Evolutionary conservation across 1,140 invertebrate species (phyloP).

Genomic region (Penaeus chinensis): DNA sequence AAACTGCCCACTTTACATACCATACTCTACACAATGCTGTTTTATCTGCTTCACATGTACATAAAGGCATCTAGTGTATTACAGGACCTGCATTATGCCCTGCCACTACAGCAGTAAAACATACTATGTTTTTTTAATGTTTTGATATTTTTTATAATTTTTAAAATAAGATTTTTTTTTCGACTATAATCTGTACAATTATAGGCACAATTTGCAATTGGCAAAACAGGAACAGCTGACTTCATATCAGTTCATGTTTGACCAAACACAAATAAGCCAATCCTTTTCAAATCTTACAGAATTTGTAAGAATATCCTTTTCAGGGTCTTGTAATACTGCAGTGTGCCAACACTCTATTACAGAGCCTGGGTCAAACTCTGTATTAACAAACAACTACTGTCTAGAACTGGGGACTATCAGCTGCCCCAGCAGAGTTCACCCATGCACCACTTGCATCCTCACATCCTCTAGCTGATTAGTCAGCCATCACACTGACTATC

Average conservation of each 20-base stretch:
- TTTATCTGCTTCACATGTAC: slow-evolving; percentile 46
- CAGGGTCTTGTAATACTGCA: slow-evolving; percentile 52
- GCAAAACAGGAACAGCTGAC: slow-evolving; percentile 29
- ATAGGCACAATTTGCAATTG: slow-evolving; percentile 39
- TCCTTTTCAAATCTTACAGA: slow-evolving; percentile 27
- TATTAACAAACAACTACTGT: slow-evolving; percentile 20
- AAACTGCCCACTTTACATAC: slow-evolving; percentile 33
- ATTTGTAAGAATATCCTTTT: slow-evolving; percentile 29
- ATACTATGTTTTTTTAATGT: slow-evolving; percentile 41
- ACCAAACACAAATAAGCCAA: slow-evolving; percentile 35
- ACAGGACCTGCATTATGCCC: slow-evolving; percentile 44
- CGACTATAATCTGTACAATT: slow-evolving; percentile 45
- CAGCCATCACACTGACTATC: slow-evolving; percentile 38
- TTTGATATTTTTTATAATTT: slow-evolving; percentile 32
- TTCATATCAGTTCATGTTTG: slow-evolving; percentile 4
- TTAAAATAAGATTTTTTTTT: slow-evolving; percentile 42
- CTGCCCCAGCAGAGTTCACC: slow-evolving; percentile 33
- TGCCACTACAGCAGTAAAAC: slow-evolving; percentile 38
- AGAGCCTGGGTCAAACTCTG: slow-evolving; percentile 27
- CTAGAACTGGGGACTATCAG: slow-evolving; percentile 36
- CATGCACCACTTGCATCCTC: slow-evolving; percentile 24
- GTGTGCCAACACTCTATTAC: slow-evolving; percentile 43
- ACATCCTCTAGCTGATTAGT: slow-evolving; percentile 16
- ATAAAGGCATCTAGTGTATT: slow-evolving; percentile 49
- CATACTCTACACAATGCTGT: slow-evolving; percentile 48